phyloP scores from a whole-genome alignment of 2,113 vertebrate species.

The Rhegmatorhina hoffmannsi region DNA sequence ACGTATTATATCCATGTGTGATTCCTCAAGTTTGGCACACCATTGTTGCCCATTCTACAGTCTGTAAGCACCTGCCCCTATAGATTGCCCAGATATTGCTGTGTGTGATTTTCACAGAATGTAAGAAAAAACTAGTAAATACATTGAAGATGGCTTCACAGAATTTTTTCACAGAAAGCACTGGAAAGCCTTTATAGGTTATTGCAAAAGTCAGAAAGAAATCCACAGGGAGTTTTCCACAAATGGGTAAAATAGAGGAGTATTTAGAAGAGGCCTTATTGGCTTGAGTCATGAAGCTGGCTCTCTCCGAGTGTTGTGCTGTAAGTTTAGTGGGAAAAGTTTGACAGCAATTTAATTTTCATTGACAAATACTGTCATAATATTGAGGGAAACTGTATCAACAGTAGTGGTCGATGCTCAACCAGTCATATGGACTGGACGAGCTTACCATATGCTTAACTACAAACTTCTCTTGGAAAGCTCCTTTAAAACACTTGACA shows the following conservation, averaged over 20 bases:
- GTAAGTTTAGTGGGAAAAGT: constrained; percentile 81
- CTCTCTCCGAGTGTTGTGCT: constrained; percentile 72
- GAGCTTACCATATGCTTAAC: constrained; percentile 82
- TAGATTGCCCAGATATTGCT: not conserved
- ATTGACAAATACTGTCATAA: constrained; percentile 86
- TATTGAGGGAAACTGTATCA: constrained; percentile 84
- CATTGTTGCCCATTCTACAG: fast-evolving
- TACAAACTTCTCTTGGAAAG: constrained; percentile 80
- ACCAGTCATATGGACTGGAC: constrained; percentile 87
- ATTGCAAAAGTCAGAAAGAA: constrained; percentile 32
- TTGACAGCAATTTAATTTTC: constrained; percentile 86
- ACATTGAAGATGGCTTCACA: not conserved
- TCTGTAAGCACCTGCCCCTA: not conserved
- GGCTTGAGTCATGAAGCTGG: constrained; percentile 75
- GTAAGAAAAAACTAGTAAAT: not conserved
- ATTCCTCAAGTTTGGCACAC: not conserved
- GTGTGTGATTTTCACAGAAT: not conserved
- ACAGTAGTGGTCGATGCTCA: constrained; percentile 85
- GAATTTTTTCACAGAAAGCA: not conserved
- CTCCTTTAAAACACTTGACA: constrained; percentile 80
- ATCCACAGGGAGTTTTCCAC: constrained; percentile 11
- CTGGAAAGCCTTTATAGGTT: not conserved
- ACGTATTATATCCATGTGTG: not conserved
- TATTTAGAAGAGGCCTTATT: constrained; percentile 69
- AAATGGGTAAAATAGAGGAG: constrained; percentile 47